Base-by-base conservation (phyloP, 2,797 vertebrate genomes). In the Anas bahamensis region DNA sequence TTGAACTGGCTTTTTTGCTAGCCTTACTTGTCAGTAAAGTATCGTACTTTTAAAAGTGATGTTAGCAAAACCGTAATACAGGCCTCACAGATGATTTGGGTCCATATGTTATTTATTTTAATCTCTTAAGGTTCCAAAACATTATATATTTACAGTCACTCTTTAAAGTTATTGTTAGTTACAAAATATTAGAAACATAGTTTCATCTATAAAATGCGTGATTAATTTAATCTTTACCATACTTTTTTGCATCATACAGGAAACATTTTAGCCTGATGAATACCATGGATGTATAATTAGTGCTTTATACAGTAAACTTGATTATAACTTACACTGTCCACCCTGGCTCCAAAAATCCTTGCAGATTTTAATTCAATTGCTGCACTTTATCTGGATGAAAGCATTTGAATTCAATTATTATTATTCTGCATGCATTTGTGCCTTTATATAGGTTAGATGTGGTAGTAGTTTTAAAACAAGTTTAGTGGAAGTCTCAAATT, bases 101-200 rank as follows among this genome's bases (percentile, higher is more conserved):
- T 48, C 91, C 78, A 94, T 52, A 53, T 56, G 88, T 83, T 86
- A 72, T 74, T 87, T 69, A 64, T 95, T 94, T 91, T 50, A n/a
- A 52, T 57, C 53, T 11, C 37, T 44, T 56, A 52, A 24, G 16
- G 42, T 48, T 68, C 56, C 33, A 76, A 42, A 88, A 78, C 74
- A 70, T 64, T 24, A 13, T 6, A 37, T 80, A 91, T 77, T 52
- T 50, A 76, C 29, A 9, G 65, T 11, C 78, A 24, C 71, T 28
- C 60, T 91, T 95, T 95, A 91, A 93, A 97, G 93, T 86, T 97
- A 95, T 92, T 89, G 80, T 95, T 94, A 95, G 92, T 35, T 83
- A 79, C 87, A 86, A 92, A 91, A 89, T 91, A 93, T 93, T 84
- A 79, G 71, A 92, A 91, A 77, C 89, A 79, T 14, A 17, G 74